Evolutionary conservation across 2,797 vertebrate species (phyloP).

Genomic region (Squalus acanthias): DNA sequence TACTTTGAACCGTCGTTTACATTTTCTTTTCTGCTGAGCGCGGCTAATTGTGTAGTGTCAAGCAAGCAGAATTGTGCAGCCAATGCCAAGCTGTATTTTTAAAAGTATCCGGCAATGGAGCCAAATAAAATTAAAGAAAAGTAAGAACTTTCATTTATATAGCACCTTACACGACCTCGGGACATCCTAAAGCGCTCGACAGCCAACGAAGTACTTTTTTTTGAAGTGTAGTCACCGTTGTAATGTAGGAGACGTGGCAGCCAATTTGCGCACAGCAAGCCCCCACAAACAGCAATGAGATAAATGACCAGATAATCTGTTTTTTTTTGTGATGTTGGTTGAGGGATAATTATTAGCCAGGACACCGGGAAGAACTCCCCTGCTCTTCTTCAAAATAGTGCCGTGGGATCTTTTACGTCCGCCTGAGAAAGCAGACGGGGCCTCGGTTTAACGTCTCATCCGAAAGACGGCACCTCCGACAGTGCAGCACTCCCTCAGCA

Average conservation of each 20-base stretch:
- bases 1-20: neutral
- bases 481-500: neutral
- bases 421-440: neutral
- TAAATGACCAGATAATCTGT: neutral
- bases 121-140: neutral
- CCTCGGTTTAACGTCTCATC: neutral
- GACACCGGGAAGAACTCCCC: neutral
- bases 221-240: neutral
- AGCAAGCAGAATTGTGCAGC: neutral
- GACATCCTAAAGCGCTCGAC: neutral
- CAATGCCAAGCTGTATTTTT: neutral
- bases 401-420: neutral
- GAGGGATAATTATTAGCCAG: neutral
- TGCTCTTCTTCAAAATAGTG: neutral
- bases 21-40: slow-evolving; percentile 25
- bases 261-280: neutral
- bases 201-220: neutral
- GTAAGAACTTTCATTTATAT: neutral
- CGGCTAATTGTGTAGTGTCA: neutral
- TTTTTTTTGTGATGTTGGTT: neutral
- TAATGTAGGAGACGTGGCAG: neutral
- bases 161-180: neutral
- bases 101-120: neutral
- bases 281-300: neutral
- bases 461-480: neutral